Evolutionary conservation across 2,113 vertebrate species (phyloP).

Genomic region (Otus sunia): DNA sequence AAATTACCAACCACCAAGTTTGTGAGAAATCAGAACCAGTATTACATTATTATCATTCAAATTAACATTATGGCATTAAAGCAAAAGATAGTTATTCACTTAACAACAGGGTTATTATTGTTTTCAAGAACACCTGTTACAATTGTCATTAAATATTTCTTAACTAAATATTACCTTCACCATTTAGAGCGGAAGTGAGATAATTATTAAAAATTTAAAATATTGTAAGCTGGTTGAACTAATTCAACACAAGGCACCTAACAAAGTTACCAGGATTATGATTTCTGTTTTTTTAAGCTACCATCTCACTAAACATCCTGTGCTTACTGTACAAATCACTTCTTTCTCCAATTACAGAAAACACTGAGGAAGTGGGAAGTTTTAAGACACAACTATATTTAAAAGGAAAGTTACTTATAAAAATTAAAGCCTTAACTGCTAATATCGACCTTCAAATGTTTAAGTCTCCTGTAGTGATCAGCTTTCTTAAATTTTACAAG

Average conservation of each 20-base stretch:
- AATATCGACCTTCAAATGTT: not conserved
- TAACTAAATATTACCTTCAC: not conserved
- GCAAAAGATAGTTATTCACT: not conserved
- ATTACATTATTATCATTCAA: not conserved
- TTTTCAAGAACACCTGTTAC: not conserved
- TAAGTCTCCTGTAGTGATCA: not conserved
- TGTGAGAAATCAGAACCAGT: not conserved
- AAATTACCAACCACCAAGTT: not conserved
- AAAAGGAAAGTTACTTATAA: not conserved
- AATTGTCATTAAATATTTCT: not conserved
- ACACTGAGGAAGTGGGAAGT: not conserved
- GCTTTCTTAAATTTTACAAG: not conserved
- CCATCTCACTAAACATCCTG: not conserved
- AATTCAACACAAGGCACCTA: not conserved
- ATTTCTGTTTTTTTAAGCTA: not conserved
- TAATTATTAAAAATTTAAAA: not conserved
- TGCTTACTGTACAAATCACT: not conserved
- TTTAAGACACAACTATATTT: not conserved
- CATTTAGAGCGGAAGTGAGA: not conserved
- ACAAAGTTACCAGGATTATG: not conserved
- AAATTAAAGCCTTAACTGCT: not conserved
- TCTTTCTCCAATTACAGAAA: not conserved
- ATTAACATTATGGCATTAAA: not conserved
- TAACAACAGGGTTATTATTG: not conserved
- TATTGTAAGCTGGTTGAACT: not conserved